phyloP scores from a whole-genome alignment of 2,113 vertebrate genomes.

The Mionectes macconnelli region DNA sequence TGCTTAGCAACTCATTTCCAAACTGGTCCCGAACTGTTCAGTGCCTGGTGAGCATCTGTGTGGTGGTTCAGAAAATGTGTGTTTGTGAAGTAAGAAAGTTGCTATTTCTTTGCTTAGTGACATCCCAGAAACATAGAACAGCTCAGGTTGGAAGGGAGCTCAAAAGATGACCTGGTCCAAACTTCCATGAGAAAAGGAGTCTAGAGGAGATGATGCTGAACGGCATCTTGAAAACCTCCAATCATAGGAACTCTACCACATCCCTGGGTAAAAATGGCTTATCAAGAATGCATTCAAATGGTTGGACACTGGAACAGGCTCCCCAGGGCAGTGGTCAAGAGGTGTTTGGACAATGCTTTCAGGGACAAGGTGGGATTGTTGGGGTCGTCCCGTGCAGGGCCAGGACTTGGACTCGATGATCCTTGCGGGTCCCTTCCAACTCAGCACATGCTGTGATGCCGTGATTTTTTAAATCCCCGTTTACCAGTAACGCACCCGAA shows the following conservation, averaged over 20 bases:
- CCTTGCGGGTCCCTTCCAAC: not conserved
- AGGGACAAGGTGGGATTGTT: not conserved
- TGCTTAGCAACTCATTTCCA: not conserved
- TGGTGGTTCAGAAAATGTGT: not conserved
- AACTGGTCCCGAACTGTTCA: fast-evolving
- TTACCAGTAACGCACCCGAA: not conserved
- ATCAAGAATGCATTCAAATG: not conserved
- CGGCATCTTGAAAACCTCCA: not conserved
- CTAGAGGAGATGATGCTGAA: not conserved
- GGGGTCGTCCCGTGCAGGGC: not conserved
- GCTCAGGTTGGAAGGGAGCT: not conserved
- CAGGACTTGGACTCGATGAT: not conserved
- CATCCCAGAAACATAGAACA: not conserved
- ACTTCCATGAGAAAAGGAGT: not conserved
- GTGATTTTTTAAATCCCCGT: not conserved
- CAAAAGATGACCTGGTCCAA: not conserved
- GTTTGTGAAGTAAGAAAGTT: not conserved
- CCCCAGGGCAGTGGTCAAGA: not conserved
- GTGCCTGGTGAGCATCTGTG: not conserved
- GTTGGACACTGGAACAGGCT: not conserved
- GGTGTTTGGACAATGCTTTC: not conserved
- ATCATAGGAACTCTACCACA: not conserved
- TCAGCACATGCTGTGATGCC: not conserved
- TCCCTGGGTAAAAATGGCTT: not conserved
- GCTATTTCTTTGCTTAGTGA: not conserved